A percentile compares a stretch with the other conserved stretches of the same genome.
These are phyloP conservation scores for Benthosema pterotum DNA, from an alignment of 2,797 vertebrate species.

Conservation along the genomic window DNA sequence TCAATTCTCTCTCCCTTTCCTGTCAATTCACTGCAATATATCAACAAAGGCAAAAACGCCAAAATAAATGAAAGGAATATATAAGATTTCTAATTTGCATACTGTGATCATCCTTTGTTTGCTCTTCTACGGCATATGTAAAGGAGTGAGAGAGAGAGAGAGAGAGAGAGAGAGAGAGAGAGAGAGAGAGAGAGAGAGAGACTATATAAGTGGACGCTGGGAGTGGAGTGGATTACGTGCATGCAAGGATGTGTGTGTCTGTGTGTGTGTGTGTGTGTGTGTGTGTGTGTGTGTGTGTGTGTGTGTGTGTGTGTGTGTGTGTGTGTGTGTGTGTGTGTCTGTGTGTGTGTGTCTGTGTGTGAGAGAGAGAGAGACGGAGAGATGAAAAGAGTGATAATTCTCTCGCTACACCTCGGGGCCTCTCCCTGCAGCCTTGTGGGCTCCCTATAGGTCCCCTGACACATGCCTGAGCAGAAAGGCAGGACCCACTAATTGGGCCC, in stretches of 20 bases:
- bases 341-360: too few relatives aligned
- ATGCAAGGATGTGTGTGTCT: conserved; percentile 58
- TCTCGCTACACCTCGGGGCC: conserved; percentile 73
- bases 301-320: too few relatives aligned
- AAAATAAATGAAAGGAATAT: too few relatives aligned
- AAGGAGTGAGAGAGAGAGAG: conserved; percentile 1
- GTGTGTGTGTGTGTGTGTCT: too few relatives aligned
- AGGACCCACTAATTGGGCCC: conserved; percentile 79
- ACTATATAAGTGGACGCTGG: conserved; percentile 14
- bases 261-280: too few relatives aligned
- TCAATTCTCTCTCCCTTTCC: too few relatives aligned
- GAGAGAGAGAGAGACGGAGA: conserved; percentile 67
- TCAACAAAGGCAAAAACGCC: too few relatives aligned
- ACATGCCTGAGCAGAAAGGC: conserved; percentile 73
- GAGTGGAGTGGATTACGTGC: conserved; percentile 49
- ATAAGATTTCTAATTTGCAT: conserved; percentile 37
- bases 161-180: neutral
- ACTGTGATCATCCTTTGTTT: conserved; percentile 44
- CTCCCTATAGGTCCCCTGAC: conserved; percentile 73
- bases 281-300: too few relatives aligned
- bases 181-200: neutral
- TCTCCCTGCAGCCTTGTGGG: conserved; percentile 72
- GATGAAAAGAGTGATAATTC: conserved; percentile 79
- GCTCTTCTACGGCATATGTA: conserved; percentile 19
- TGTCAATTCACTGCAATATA: too few relatives aligned